A percentile compares a stretch with the other conserved stretches of the same genome.
Conservation (phyloP, 2,888 invertebrate species). For the Troides helena region DNA sequence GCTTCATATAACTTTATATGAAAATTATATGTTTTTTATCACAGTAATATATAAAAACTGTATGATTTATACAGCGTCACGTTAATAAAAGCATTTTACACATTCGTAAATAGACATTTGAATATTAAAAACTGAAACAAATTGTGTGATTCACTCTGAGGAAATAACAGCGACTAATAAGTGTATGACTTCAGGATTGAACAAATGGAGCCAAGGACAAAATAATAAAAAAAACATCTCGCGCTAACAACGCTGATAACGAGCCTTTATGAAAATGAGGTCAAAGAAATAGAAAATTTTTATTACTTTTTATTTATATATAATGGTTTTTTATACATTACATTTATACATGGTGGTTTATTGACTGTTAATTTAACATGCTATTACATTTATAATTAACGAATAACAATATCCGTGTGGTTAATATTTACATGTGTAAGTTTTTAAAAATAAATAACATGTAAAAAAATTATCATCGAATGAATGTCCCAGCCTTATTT, state of each 20-base stretch:
- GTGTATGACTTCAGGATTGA: too few relatives aligned
- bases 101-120: too few relatives aligned
- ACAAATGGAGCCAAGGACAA: neutral
- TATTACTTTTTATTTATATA: slow-evolving; percentile 23
- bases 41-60: too few relatives aligned
- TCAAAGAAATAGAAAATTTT: neutral
- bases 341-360: slow-evolving; percentile 13
- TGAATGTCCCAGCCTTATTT: neutral
- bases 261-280: neutral
- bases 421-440: slow-evolving; percentile 13
- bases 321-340: slow-evolving; percentile 14
- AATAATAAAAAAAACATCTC: neutral
- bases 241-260: neutral
- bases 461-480: neutral
- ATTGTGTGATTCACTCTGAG: too few relatives aligned
- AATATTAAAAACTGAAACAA: too few relatives aligned
- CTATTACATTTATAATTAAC: slow-evolving; percentile 25
- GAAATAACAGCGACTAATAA: too few relatives aligned
- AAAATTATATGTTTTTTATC: too few relatives aligned
- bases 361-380: slow-evolving; percentile 16
- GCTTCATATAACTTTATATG: too few relatives aligned
- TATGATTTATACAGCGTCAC: too few relatives aligned
- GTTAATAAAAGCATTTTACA: too few relatives aligned
- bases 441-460: neutral
- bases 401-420: slow-evolving; percentile 13